Evolutionary conservation across 2,113 vertebrate genomes (phyloP), one percentile per base, ranked within the genome.

Genomic region (Cromileptes altivelis): DNA sequence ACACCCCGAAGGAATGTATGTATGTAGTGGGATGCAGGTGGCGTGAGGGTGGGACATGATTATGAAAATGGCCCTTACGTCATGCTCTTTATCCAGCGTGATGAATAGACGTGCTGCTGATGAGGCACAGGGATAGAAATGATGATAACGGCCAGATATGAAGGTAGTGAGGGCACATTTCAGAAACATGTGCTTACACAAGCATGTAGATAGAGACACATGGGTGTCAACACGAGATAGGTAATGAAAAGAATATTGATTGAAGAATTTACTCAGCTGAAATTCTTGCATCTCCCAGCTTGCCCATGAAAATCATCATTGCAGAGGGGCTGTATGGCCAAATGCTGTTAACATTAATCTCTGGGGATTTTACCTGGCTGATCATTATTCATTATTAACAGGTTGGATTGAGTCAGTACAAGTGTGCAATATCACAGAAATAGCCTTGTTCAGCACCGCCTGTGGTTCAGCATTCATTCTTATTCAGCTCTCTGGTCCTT

Each of bases 221-320:
- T 45, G 65, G 57, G 63, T 75, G 74, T 65, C 74, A 86, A 79
- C 85, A 62, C 12, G 8, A 81, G 84, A 68, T 57, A 61, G 70
- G 78, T 87, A 90, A 94, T 93, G 88, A 92, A 93, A 84, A 85
- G 77, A 81, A 83, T 92, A 92, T 92, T 88, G 92, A 94, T 93
- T 92, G 71, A 49, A 85, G 84, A 89, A 92, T 91, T 88, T 72
- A 71, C 78, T 88, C 85, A 42, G 42, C 42, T 45, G 9, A 45
- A 45, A 45, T 45, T 11, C 11, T 61, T 18, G 80, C 68, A 63
- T 87, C 84, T 82, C 80, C 47, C 83, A 85, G 85, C 75, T 50
- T 74, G 61, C 49, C 62, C 64, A 79, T 88, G 92, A 88, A 92
- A 85, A 87, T 83, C 60, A 80, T 93, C 88, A 89, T 85, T 86